These are phyloP conservation scores for Echeneis naucrates DNA, from an alignment of 2,797 vertebrate species.

Conservation along the genomic window DNA sequence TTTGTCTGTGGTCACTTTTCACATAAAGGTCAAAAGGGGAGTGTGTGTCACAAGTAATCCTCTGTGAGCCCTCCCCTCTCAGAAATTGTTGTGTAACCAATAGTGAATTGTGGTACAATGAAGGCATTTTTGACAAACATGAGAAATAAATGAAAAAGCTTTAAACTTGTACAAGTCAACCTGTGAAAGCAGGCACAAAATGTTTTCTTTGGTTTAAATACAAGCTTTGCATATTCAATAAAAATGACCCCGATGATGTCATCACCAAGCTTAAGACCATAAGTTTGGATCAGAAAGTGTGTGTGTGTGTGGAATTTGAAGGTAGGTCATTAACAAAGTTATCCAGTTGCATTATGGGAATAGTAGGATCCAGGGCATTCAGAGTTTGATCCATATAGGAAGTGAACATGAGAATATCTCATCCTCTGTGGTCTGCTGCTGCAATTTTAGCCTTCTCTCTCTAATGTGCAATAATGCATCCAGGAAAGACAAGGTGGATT, in stretches of 20 bases:
- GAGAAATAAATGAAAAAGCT: too few species aligned
- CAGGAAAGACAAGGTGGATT: too few species aligned
- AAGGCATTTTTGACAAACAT: neutral
- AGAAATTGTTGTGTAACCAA: neutral
- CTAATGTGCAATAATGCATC: neutral
- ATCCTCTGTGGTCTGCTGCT: neutral
- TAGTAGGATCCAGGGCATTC: neutral
- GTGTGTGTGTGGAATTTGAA: neutral
- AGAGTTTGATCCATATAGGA: neutral
- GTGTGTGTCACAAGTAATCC: neutral
- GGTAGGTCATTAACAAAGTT: neutral
- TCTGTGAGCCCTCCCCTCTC: neutral
- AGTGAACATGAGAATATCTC: neutral
- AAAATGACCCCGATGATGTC: too few species aligned
- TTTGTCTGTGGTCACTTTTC: conserved; percentile 2
- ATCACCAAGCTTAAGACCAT: too few species aligned
- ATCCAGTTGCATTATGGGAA: neutral
- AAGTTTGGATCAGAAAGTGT: neutral
- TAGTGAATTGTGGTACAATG: neutral
- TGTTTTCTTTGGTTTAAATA: too few species aligned
- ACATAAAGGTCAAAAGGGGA: conserved; percentile 22
- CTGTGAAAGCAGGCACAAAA: too few species aligned
- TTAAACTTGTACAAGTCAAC: too few species aligned
- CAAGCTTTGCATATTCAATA: too few species aligned
- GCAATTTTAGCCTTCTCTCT: neutral